A percentile compares a stretch with the other conserved stretches of the same genome.
phyloP scores from a whole-genome alignment of 2,888 invertebrate genomes.

The Leptinotarsa tumamoca region DNA sequence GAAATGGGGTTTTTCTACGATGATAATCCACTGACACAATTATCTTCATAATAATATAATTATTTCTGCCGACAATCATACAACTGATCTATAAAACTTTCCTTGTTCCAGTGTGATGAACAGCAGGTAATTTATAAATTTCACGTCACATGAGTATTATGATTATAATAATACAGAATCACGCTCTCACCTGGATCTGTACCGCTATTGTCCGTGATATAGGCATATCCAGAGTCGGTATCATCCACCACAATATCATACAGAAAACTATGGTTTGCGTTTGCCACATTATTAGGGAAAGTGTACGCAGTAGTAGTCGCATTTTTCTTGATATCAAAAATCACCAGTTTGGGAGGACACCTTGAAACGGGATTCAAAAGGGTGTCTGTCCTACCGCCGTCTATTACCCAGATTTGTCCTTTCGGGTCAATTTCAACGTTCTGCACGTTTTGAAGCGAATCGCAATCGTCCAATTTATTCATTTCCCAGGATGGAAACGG shows the following conservation, averaged over 20 bases:
- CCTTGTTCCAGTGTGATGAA: not conserved
- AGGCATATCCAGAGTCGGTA: slow-evolving; percentile 76
- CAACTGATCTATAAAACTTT: not conserved
- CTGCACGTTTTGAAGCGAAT: slow-evolving; percentile 79
- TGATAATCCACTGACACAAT: not conserved
- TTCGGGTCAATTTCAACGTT: slow-evolving; percentile 78
- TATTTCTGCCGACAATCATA: not conserved
- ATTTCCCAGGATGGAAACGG: slow-evolving; percentile 81
- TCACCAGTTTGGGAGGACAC: slow-evolving; percentile 77
- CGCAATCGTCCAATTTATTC: slow-evolving; percentile 76
- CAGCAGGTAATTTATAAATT: not conserved
- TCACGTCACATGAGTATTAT: not conserved
- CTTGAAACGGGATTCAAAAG: slow-evolving; percentile 69
- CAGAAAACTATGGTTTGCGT: slow-evolving; percentile 72
- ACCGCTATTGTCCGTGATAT: slow-evolving; percentile 79
- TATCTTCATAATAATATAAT: not conserved
- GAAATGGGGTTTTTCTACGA: not conserved
- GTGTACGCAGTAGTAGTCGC: slow-evolving; percentile 70
- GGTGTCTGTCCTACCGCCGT: slow-evolving; percentile 76
- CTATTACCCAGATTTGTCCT: slow-evolving; percentile 78
- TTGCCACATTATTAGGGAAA: slow-evolving; percentile 74
- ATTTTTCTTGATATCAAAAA: slow-evolving; percentile 75
- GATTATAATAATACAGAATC: not conserved
- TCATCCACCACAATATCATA: slow-evolving; percentile 82
- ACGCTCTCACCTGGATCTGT: slow-evolving; percentile 73